Conservation (phyloP, 2,113 vertebrate species). For the Tringa solitaria region DNA sequence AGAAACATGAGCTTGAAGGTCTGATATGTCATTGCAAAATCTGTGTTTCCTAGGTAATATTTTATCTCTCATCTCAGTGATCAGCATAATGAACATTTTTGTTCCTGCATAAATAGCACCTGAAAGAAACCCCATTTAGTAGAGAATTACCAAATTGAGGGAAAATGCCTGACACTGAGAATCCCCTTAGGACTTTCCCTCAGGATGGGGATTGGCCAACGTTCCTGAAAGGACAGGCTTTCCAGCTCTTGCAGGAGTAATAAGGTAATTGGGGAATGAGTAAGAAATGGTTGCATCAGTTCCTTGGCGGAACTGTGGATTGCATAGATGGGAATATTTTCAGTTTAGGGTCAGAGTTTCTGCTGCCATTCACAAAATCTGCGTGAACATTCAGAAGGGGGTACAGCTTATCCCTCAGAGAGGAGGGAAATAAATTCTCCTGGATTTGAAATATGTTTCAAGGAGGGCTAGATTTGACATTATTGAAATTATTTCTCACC, state of each 20-base stretch:
- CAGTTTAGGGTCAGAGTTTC: neutral
- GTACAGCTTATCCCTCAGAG: neutral
- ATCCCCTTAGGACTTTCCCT: neutral
- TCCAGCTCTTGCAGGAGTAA: neutral
- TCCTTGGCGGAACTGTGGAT: neutral
- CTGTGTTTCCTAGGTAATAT: slow-evolving; percentile 22
- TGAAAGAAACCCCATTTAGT: neutral
- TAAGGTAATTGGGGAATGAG: slow-evolving; percentile 19
- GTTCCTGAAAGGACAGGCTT: slow-evolving; percentile 13
- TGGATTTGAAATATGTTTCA: neutral
- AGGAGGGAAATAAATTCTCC: neutral
- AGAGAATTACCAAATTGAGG: neutral
- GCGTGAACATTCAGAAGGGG: neutral
- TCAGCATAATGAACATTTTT: slow-evolving; percentile 18
- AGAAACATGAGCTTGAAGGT: neutral
- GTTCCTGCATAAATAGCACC: slow-evolving; percentile 18
- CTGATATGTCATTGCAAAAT: neutral
- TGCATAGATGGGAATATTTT: neutral
- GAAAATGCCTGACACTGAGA: slow-evolving; percentile 12
- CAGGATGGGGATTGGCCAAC: neutral
- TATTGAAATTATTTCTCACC: neutral
- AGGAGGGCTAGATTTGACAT: neutral
- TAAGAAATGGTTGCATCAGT: neutral
- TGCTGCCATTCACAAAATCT: neutral
- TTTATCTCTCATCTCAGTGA: slow-evolving; percentile 9